phyloP scores from a whole-genome alignment of 2,113 vertebrate genomes.

The Illadopsis cleaveri region DNA sequence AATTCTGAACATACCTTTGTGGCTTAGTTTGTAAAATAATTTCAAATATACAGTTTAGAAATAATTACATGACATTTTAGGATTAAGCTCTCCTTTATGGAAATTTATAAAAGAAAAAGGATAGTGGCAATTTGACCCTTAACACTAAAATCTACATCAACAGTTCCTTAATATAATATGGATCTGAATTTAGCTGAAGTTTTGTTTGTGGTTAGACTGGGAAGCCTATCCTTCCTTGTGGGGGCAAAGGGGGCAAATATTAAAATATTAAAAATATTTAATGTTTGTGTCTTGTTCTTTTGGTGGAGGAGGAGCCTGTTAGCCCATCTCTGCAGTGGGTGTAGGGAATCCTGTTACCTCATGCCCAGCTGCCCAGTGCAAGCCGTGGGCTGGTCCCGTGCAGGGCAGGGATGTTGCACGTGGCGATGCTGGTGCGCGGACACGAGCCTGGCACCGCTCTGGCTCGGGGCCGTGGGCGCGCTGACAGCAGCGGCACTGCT shows the following conservation, averaged over 20 bases:
- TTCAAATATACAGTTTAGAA: not conserved
- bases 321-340: not conserved
- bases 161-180: not conserved
- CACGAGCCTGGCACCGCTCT: fast-evolving
- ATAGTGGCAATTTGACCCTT: not conserved
- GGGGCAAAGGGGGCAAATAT: no score
- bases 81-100: not conserved
- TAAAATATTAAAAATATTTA: no score
- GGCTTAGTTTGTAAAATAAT: not conserved
- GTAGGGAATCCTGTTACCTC: not conserved
- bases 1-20: not conserved
- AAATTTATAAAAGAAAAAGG: not conserved
- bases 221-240: not conserved
- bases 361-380: fast-evolving
- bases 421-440: fast-evolving
- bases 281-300: not conserved
- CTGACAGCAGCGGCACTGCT: not conserved
- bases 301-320: not conserved
- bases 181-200: not conserved
- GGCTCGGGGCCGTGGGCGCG: fast-evolving
- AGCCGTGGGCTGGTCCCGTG: fast-evolving
- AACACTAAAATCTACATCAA: not conserved
- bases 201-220: not conserved
- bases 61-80: not conserved
- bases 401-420: fast-evolving